These are phyloP conservation scores for Heliconius congener DNA, from an alignment of 1,140 invertebrate species.

Conservation along the genomic window DNA sequence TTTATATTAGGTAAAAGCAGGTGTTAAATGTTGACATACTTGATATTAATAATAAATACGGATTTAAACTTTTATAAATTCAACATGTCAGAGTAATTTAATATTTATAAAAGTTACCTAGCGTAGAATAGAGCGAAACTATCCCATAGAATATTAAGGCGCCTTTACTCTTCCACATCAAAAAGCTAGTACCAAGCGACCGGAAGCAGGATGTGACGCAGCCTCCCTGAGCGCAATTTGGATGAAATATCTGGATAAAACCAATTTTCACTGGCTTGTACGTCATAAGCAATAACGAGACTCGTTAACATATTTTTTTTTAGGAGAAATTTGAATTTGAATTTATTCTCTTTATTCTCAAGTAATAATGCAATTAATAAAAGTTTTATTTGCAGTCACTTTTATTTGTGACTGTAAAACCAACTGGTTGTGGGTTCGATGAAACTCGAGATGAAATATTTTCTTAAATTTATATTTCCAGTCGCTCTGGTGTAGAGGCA, in stretches of 20 bases:
- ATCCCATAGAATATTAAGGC: conserved; percentile 17
- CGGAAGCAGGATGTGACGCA: conserved; percentile 20
- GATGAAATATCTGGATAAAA: conserved; percentile 1
- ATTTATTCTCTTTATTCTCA: too few relatives aligned
- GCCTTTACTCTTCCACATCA: conserved; percentile 6
- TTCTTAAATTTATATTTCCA: too few relatives aligned
- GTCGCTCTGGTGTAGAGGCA: too few relatives aligned
- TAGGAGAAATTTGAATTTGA: not conserved
- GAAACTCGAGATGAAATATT: too few relatives aligned
- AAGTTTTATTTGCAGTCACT: too few relatives aligned
- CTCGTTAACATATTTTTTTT: not conserved
- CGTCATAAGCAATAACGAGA: not conserved
- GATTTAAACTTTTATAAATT: not conserved
- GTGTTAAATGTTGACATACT: too few relatives aligned
- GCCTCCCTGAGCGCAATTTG: conserved; percentile 7
- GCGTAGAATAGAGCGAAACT: not conserved
- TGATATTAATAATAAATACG: too few relatives aligned
- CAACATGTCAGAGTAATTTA: not conserved
- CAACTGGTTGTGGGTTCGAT: too few relatives aligned
- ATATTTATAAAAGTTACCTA: not conserved
- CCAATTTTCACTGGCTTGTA: not conserved
- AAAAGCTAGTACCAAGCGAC: conserved; percentile 13
- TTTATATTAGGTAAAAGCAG: too few relatives aligned
- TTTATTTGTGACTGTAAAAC: too few relatives aligned
- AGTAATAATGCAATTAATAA: too few relatives aligned